Base-by-base conservation (phyloP, 2,888 invertebrate genomes). In the Sphecodes monilicornis region DNA sequence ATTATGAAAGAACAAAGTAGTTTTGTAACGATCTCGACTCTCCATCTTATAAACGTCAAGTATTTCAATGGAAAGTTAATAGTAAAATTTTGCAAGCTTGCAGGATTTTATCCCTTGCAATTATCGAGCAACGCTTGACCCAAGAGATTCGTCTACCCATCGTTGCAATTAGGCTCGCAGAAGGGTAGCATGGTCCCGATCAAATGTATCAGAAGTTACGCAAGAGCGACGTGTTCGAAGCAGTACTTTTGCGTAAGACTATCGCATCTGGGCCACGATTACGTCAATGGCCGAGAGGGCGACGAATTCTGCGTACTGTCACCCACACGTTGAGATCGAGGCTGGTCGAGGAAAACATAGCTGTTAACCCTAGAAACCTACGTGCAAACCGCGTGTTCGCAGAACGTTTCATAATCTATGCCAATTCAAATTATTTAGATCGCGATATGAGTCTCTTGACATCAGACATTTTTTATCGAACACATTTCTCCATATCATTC, bases 211-310 rank as follows among this genome's bases (percentile, higher is more conserved):
- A 50, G 50, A 8, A 8, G 3, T 50, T 50, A 50, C 8, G 50
- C 50, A 50, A 50, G 22, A 50, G 50, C 50, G 50, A 50, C 50
- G 50, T 50, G 22, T 50, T 50, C 50, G 50, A 50, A 50, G 50
- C 64, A 41, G 68, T 46, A 76, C 43, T 75, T 89, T 89, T 88
- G 84, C 89, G 88, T 89, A 89, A 89, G 85, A 81, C 43, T 73
- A 57, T 29, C 69, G 74, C 76, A 83, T 87, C 84, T 86, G 84
- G 89, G 86, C 46, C 86, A 88, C 78, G 85, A 83, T 89, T 87
- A 86, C 89, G 85, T 88, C 87, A 87, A 86, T 76, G 79, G 66
- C 29, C 73, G 60, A 50, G 78, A 71, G 79, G 69, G 36, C 69
- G 50, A 77, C 86, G 78, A 88, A 88, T 88, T 88, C 86, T 84